Percentiles rank a stretch among this genome's conserved stretches.
phyloP scores from a whole-genome alignment of 2,797 vertebrate species.

The Syngnathus acus region DNA sequence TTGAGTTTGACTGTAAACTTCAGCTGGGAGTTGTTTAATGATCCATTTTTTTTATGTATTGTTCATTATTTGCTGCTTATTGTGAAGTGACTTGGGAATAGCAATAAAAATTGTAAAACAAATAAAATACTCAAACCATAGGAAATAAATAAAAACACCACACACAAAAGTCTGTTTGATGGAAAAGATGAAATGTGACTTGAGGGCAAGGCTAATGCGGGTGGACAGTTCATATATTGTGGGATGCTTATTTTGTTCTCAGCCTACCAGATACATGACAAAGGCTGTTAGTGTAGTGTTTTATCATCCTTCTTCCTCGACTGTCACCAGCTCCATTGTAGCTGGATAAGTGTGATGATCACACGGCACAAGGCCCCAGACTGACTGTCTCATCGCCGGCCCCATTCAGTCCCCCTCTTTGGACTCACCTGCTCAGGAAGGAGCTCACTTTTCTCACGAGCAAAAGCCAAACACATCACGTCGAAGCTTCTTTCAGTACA shows the following conservation, averaged over 20 bases:
- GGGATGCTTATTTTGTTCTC: slow-evolving; percentile 18
- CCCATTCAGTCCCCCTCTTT: slow-evolving; percentile 9
- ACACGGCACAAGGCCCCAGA: slow-evolving; percentile 41
- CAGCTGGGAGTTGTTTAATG: too few species aligned
- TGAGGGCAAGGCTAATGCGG: neutral
- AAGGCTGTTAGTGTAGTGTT: slow-evolving; percentile 41
- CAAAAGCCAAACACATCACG: neutral
- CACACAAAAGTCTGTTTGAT: neutral
- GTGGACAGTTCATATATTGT: neutral
- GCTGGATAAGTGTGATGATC: slow-evolving; percentile 40
- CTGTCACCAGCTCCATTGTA: slow-evolving; percentile 67
- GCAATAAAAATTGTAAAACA: neutral
- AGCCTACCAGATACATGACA: slow-evolving; percentile 44
- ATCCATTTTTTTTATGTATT: too few species aligned
- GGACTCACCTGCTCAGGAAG: slow-evolving; percentile 19
- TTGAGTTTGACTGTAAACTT: too few species aligned
- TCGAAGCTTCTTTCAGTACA: slow-evolving; percentile 1
- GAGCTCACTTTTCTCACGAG: slow-evolving; percentile 6
- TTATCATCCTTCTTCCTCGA: slow-evolving; percentile 27
- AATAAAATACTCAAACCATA: neutral
- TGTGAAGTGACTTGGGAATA: too few species aligned
- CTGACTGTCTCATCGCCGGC: slow-evolving; percentile 32
- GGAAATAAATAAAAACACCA: neutral
- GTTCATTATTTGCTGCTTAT: too few species aligned
- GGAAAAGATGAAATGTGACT: neutral